These are phyloP conservation scores for Halictus rubicundus DNA, from an alignment of 1,140 invertebrate species.

Conservation along the genomic window DNA sequence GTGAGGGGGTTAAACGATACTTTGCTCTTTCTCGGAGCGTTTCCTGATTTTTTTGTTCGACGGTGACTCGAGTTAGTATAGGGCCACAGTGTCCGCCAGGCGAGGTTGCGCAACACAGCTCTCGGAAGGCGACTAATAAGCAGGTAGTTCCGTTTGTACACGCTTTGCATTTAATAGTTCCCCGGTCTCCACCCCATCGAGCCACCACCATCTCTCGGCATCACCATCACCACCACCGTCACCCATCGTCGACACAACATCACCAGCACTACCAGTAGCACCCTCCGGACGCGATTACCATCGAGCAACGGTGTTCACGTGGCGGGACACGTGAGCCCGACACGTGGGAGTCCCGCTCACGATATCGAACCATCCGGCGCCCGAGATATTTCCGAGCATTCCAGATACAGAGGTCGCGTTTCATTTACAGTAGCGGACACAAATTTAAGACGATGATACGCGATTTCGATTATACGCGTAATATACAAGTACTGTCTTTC, in stretches of 20 bases:
- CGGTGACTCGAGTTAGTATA: neutral
- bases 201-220: neutral
- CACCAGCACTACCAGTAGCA: too few species aligned
- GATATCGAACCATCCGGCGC: constrained; percentile 37
- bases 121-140: constrained; percentile 28
- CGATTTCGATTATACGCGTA: too few species aligned
- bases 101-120: constrained; percentile 13
- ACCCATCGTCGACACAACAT: too few species aligned
- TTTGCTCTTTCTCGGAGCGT: too few species aligned
- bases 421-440: too few species aligned
- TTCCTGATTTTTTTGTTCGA: too few species aligned
- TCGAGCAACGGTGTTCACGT: constrained; percentile 22
- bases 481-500: too few species aligned
- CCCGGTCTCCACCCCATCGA: constrained; percentile 12
- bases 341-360: constrained; percentile 29
- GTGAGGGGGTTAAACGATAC: too few species aligned
- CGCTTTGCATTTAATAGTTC: constrained; percentile 38
- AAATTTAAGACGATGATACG: too few species aligned
- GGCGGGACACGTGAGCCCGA: constrained; percentile 25
- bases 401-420: neutral
- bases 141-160: constrained; percentile 35
- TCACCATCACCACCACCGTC: neutral
- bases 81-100: neutral
- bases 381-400: constrained; percentile 24
- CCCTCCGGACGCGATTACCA: constrained; percentile 26